phyloP scores from a whole-genome alignment of 2,888 invertebrate genomes.

The Caenorhabditis drosophilae region DNA sequence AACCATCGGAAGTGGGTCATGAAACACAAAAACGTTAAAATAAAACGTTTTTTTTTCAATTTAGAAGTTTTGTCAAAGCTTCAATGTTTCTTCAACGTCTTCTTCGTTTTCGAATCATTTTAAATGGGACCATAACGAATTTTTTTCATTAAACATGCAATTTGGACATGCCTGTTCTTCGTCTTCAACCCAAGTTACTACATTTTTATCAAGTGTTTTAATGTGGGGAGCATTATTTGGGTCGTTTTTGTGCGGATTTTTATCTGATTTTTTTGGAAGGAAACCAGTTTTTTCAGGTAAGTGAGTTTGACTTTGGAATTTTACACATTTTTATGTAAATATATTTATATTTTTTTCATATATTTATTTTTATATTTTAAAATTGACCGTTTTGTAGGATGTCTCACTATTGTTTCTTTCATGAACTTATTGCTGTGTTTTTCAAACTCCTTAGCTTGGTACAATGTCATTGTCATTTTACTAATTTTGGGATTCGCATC shows the following conservation, averaged over 20 bases:
- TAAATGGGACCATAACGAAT: no score
- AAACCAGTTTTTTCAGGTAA: constrained; percentile 57
- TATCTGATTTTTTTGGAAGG: constrained; percentile 64
- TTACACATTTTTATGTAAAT: no score
- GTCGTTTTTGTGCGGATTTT: constrained; percentile 57
- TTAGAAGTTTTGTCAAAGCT: no score
- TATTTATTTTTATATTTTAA: background rate
- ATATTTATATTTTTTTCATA: background rate
- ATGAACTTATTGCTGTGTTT: constrained; percentile 34
- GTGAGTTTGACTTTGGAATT: no score
- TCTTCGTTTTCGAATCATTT: no score
- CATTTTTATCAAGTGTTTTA: constrained; percentile 45
- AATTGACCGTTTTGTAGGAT: constrained; percentile 31
- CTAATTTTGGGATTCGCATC: constrained; percentile 19
- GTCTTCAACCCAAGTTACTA: constrained; percentile 12
- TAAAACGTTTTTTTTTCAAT: no score
- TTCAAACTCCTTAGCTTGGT: constrained; percentile 11
- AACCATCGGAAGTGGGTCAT: constrained; percentile 52
- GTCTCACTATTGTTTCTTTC: constrained; percentile 38
- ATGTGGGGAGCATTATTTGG: constrained; percentile 65
- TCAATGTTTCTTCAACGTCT: no score
- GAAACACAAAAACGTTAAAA: background rate
- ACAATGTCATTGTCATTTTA: background rate
- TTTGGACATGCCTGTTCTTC: constrained; percentile 10
- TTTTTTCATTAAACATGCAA: constrained; percentile 19